These are phyloP conservation scores for Toxostoma redivivum DNA, from an alignment of 2,113 vertebrate genomes.

Conservation along the genomic window DNA sequence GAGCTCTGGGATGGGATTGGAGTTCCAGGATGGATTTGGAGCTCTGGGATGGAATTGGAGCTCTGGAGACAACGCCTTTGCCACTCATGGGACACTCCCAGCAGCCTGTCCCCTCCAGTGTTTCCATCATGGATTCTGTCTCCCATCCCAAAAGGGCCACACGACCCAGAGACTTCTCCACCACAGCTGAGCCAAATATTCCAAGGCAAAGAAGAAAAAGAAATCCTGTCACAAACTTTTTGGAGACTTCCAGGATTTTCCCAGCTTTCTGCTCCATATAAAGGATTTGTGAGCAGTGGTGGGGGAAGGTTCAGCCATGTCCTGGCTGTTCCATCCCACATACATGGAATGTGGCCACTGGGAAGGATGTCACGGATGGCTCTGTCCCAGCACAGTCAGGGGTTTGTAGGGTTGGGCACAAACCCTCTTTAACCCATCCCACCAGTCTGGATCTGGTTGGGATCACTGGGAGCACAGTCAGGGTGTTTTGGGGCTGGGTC, in stretches of 20 bases:
- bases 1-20: background rate
- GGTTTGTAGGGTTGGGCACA: fast-evolving
- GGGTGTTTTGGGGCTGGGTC: too few relatives aligned
- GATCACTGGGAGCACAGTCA: too few relatives aligned
- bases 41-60: background rate
- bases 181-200: background rate
- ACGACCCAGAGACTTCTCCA: background rate
- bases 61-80: background rate
- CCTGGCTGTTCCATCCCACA: fast-evolving
- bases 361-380: fast-evolving
- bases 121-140: background rate
- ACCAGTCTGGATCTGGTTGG: too few relatives aligned
- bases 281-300: fast-evolving
- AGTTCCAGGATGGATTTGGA: background rate
- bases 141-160: background rate
- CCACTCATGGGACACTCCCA: background rate
- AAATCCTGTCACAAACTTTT: background rate
- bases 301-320: fast-evolving
- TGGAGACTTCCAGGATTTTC: background rate
- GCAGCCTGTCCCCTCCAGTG: background rate
- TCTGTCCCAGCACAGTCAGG: background rate
- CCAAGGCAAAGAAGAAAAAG: background rate
- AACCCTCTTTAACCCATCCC: too few relatives aligned
- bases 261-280: background rate
- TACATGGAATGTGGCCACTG: fast-evolving